Conservation (phyloP, 2,113 vertebrate genomes). For the Eudyptes chrysolophus region DNA sequence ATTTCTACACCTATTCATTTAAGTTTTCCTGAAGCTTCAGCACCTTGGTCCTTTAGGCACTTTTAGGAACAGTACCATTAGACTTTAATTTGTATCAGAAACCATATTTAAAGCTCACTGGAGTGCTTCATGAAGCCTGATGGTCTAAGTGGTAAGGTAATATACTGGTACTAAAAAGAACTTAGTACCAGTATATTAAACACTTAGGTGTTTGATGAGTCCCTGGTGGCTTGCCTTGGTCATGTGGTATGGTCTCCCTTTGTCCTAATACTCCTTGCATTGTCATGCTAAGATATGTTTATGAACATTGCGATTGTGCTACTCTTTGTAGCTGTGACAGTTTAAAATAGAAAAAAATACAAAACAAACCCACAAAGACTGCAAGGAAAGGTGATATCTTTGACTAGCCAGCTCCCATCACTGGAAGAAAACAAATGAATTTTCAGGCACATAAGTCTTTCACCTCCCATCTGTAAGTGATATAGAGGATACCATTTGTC, state of each 20-base stretch:
- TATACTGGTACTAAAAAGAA: background rate
- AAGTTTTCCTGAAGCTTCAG: background rate
- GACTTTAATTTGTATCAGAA: background rate
- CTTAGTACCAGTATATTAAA: too few species aligned
- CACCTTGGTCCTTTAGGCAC: background rate
- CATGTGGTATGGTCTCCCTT: background rate
- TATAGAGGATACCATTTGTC: accelerated
- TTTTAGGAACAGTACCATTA: background rate
- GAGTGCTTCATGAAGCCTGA: background rate
- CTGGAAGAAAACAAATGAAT: background rate
- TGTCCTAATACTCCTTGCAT: background rate
- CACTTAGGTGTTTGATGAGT: background rate
- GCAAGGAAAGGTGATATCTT: background rate
- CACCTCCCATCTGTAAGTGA: background rate
- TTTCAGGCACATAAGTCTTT: background rate
- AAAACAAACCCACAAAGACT: background rate
- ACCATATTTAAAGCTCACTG: background rate
- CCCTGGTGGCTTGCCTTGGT: background rate
- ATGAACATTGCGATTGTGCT: background rate
- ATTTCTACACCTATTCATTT: background rate
- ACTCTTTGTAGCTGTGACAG: background rate
- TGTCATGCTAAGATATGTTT: background rate
- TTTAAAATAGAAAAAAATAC: background rate
- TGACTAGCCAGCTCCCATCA: background rate
- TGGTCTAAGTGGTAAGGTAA: background rate